Evolutionary conservation across 2,113 vertebrate species (phyloP), one percentile per base, ranked within the genome.

Genomic region (Cyanoramphus novaezelandiae): DNA sequence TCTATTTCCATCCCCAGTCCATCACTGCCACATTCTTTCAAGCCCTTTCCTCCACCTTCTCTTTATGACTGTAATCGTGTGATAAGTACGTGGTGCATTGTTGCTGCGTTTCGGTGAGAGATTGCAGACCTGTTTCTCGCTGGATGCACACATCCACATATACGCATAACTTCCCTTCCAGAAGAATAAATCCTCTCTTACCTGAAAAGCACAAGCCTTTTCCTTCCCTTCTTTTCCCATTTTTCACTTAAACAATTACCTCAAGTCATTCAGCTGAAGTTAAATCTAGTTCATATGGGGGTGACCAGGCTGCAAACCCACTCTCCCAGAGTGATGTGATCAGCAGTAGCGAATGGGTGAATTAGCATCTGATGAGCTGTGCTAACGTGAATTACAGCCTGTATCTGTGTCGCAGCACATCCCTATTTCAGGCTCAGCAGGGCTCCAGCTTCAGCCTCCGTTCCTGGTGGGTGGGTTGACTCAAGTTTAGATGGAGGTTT

Each of bases 61-160:
- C 13, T 69, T 35, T 62, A 10, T 14, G 24, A 15, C 59, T 16
- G 10, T 7, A 28, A 17, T 13, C 0, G 0, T 21, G 29, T 8
- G 72, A 44, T n/a, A 31, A 21, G 53, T 39, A 5, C 3, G 7
- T 0, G 6, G 52, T 25, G 17, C 2, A 25, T 9, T 7, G 21
- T 10, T 21, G 59, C 52, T 77, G 35, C 46, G 2, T 9, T 33
- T 9, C 80, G 31, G 59, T 1, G 13, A 12, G 27, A 28, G 23
- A 21, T 0, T 2, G 9, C 2, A 50, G 39, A 23, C 16, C 55
- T 6, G 23, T 7, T 21, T 41, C 79, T 50, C 37, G 8, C 65
- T 53, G 14, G 5, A 10, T 75, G 53, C 55, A 49, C 68, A 13
- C 80, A 41, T 31, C 52, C 81, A 17, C 16, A 0, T 74, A 20